Percentiles rank a stretch among this genome's conserved stretches.
Conservation (phyloP, 2,113 vertebrate species). For the Zootoca vivipara region DNA sequence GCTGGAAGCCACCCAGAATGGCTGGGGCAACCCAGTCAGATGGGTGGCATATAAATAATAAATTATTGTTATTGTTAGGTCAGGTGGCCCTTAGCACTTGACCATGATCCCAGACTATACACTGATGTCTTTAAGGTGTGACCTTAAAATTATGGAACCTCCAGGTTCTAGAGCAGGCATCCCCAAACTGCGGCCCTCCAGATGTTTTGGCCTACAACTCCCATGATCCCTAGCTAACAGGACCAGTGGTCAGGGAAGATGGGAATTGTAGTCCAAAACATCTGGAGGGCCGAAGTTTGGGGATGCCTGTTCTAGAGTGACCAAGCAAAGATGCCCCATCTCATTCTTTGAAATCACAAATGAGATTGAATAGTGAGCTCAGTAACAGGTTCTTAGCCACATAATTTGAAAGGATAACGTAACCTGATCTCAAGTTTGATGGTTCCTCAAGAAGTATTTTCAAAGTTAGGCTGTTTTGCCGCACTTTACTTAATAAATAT, state of each 20-base stretch:
- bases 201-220: no score
- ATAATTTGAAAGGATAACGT: not conserved
- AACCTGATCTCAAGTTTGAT: not conserved
- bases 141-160: not conserved
- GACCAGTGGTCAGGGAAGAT: no score
- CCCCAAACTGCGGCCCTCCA: no score
- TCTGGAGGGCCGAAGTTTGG: no score
- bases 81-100: not conserved
- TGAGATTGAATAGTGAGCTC: not conserved
- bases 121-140: not conserved
- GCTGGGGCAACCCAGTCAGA: no score
- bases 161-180: not conserved
- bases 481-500: not conserved
- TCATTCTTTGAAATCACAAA: not conserved
- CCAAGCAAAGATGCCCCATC: not conserved
- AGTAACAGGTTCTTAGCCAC: not conserved
- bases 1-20: no score
- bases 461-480: not conserved
- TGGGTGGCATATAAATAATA: not conserved
- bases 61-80: no score
- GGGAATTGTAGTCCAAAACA: no score
- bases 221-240: no score
- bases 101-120: not conserved
- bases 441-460: not conserved
- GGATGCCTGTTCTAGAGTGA: not conserved